Evolutionary conservation across 2,888 invertebrate genomes (phyloP).

Genomic region (Lycophotia porphyrea): DNA sequence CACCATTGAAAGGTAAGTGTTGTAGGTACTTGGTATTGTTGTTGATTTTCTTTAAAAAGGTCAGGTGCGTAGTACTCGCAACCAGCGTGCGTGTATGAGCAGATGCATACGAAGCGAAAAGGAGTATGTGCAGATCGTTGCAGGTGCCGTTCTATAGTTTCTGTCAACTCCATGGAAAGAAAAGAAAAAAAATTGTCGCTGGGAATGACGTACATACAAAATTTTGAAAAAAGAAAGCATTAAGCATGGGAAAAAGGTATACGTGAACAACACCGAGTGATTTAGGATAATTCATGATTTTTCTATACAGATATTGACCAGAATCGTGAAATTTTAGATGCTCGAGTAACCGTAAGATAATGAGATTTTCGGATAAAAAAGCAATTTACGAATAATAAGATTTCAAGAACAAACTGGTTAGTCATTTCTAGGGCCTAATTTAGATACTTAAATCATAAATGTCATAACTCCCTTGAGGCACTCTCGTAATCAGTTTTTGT

Average conservation of each 20-base stretch:
- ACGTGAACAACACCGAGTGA: not conserved
- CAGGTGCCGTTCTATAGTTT: not conserved
- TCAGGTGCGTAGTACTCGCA: not conserved
- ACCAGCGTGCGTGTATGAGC: not conserved
- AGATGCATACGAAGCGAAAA: not conserved
- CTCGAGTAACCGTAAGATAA: not conserved
- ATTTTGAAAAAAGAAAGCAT: no score
- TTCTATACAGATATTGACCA: not conserved
- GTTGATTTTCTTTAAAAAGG: not conserved
- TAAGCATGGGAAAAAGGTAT: no score
- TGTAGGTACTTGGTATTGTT: not conserved
- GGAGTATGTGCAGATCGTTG: not conserved
- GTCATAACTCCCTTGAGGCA: not conserved
- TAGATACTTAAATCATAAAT: conserved; percentile 4
- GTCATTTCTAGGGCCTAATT: not conserved
- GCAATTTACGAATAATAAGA: conserved; percentile 7
- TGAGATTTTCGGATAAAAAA: conserved; percentile 8
- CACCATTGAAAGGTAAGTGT: not conserved
- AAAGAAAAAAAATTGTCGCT: no score
- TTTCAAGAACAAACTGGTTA: not conserved
- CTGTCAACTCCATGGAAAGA: not conserved
- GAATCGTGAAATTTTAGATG: not conserved
- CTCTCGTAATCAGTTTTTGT: not conserved
- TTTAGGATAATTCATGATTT: not conserved
- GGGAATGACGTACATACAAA: no score